Conservation (phyloP, 2,113 vertebrate genomes). For the Seriola rivoliana region DNA sequence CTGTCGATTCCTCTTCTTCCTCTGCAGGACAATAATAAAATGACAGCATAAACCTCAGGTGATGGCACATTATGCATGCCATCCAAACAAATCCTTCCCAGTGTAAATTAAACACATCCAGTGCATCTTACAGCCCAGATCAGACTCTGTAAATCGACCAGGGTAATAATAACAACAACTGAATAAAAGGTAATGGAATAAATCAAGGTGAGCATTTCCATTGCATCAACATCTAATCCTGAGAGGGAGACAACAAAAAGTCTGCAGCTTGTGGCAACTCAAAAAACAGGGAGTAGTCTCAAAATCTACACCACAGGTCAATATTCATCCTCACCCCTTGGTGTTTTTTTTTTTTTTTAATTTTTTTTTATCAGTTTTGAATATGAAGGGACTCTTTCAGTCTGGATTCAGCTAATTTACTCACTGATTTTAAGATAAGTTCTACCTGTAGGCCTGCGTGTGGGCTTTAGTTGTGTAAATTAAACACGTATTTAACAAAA, state of each 20-base stretch:
- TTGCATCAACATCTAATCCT: constrained; percentile 36
- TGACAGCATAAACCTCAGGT: constrained; percentile 76
- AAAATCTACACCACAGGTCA: constrained; percentile 12
- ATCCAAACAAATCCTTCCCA: constrained; percentile 80
- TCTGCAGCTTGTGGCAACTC: constrained; percentile 19
- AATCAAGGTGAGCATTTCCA: constrained; percentile 64
- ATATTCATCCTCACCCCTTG: neutral
- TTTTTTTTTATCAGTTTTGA: too few species aligned
- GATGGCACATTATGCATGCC: constrained; percentile 79
- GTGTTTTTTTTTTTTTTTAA: neutral
- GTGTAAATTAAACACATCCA: constrained; percentile 79
- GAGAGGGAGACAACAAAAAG: constrained; percentile 42
- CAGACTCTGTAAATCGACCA: constrained; percentile 66
- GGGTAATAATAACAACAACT: constrained; percentile 71
- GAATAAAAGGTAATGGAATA: constrained; percentile 76
- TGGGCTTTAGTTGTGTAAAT: constrained; percentile 13
- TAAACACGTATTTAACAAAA: neutral
- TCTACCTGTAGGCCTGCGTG: neutral
- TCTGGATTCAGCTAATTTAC: neutral
- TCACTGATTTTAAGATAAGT: neutral
- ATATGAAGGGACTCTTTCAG: neutral
- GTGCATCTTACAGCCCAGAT: constrained; percentile 67
- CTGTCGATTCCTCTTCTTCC: constrained; percentile 59
- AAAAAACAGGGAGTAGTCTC: constrained; percentile 15
- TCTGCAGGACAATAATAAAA: constrained; percentile 69